These are phyloP conservation scores for Desoria tigrina DNA, from an alignment of 2,888 invertebrate genomes.

Conservation along the genomic window DNA sequence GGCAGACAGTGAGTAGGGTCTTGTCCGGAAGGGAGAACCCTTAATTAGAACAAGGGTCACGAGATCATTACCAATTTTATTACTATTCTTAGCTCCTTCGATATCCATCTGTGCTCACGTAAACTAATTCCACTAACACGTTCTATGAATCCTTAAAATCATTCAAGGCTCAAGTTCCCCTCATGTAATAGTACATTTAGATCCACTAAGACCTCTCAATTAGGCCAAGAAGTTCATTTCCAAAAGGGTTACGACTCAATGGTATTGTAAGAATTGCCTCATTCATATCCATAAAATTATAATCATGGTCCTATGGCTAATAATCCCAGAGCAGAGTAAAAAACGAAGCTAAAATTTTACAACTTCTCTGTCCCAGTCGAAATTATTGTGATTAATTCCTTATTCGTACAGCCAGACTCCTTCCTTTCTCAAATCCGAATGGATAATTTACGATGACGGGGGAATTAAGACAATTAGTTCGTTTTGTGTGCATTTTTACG, in stretches of 20 bases:
- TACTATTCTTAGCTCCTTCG: conserved; percentile 28
- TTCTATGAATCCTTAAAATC: conserved; percentile 6
- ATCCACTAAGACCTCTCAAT: conserved; percentile 10
- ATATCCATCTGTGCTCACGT: conserved; percentile 40
- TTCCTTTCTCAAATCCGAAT: conserved; percentile 1
- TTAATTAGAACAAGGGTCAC: conserved; percentile 32
- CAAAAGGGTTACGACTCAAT: background rate
- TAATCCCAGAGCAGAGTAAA: background rate
- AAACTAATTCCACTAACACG: background rate
- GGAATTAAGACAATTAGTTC: conserved; percentile 13
- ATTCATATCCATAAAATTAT: conserved; percentile 12
- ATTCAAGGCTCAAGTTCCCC: background rate
- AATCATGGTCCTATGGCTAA: background rate
- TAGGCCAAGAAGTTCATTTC: background rate
- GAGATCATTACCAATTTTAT: conserved; percentile 18
- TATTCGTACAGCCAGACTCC: background rate
- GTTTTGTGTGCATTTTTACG: conserved; percentile 2
- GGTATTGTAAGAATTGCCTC: background rate
- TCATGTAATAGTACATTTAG: background rate
- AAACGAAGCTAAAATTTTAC: conserved; percentile 5
- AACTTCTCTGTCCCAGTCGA: background rate
- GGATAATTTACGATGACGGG: conserved; percentile 9
- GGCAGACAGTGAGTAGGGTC: no score
- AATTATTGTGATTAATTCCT: conserved; percentile 17
- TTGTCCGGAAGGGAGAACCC: conserved; percentile 36